Conservation (phyloP, 1,140 invertebrate genomes). For the Theocolax elegans region DNA sequence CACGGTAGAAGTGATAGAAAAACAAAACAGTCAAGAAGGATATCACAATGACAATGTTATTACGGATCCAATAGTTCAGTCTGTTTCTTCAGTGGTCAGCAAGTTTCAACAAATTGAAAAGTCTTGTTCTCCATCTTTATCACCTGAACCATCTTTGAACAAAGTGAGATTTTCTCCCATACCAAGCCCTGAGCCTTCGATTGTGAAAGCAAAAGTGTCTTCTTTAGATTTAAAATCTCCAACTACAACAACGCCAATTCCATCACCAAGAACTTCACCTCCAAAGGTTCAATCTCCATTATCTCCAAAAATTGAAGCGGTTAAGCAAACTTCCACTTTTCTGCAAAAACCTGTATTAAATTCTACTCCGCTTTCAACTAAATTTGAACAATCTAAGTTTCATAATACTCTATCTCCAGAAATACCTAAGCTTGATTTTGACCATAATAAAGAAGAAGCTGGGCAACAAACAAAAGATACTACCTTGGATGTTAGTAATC, state of each 20-base stretch:
- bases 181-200: conserved; percentile 57
- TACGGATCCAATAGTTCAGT: conserved; percentile 59
- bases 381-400: conserved; percentile 24
- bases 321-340: conserved; percentile 37
- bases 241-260: conserved; percentile 51
- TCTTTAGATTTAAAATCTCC: conserved; percentile 57
- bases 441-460: conserved; percentile 22
- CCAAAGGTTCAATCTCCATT: conserved; percentile 49
- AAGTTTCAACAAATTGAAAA: conserved; percentile 64
- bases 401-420: neutral
- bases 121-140: conserved; percentile 53
- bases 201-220: conserved; percentile 44
- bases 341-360: conserved; percentile 42
- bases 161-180: conserved; percentile 60
- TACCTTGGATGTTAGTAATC: conserved; percentile 11
- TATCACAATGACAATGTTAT: conserved; percentile 58
- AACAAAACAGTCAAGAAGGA: conserved; percentile 42
- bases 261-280: conserved; percentile 50
- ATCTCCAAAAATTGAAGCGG: conserved; percentile 53
- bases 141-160: conserved; percentile 54
- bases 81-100: conserved; percentile 62
- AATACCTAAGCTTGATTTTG: conserved; percentile 28
- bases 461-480: conserved; percentile 23
- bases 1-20: conserved; percentile 53
- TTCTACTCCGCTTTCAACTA: conserved; percentile 42